Base-by-base conservation (phyloP, 2,888 invertebrate species). In the Drosophila cognata region DNA sequence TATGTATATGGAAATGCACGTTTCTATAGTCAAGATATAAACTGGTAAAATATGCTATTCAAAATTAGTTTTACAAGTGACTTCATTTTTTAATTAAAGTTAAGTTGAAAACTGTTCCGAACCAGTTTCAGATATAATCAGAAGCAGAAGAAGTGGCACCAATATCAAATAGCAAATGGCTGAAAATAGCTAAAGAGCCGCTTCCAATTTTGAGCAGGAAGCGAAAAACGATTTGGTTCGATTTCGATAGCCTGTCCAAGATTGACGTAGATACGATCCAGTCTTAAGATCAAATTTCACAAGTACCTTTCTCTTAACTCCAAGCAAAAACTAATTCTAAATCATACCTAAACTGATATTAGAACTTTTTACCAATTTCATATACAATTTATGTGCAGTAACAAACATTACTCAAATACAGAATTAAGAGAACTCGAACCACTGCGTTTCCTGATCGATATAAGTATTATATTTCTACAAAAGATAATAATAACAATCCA, bases 21-120 rank as follows among this genome's bases (percentile, higher is more conserved):
- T 16, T 29, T 28, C 21, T 18, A 21, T 18, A 28, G 11, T 28
- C 31, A 66, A 52, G 25, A 52, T 46, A 61, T 61, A 48, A 29
- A 7, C 21, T 61, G 51, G 35, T 43, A 21, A 51, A 46, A 46
- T 1, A 29, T 29, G 28, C 29, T 51, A 29, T 51, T 11, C 29
- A n/a, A 18, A 51, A 29, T 11, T 3, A 29, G 5, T n/a, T n/a
- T 29, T n/a, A 62, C 35, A 64, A 46, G 16, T 7, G 21, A 25
- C 31, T 38, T 28, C 8, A 41, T 41, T 41, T 31, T 60, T 25
- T 2, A n/a, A 60, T 28, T 11, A 21, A 16, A 61, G 11, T 25
- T 13, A 18, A 25, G 16, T 33, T 18, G 1, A 25, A 36, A n/a
- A n/a, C 16, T 6, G 13, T 35, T 56, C 33, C 25, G 10, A 33